phyloP scores from a whole-genome alignment of 1,140 invertebrate genomes.

The Saxidomus purpurata region DNA sequence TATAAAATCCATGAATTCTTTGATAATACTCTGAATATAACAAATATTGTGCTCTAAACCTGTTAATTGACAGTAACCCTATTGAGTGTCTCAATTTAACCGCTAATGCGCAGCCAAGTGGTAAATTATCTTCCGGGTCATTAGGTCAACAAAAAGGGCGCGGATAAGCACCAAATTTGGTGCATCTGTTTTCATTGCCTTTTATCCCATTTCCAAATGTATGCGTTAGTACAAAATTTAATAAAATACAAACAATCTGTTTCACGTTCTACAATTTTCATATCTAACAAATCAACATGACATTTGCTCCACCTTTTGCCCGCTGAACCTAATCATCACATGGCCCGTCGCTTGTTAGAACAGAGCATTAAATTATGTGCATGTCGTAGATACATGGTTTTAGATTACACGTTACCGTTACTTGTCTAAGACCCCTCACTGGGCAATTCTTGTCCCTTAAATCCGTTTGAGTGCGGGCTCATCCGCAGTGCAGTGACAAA shows the following conservation, averaged over 20 bases:
- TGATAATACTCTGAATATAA: slow-evolving; percentile 14
- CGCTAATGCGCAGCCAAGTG: slow-evolving; percentile 45
- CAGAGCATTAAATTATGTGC: not conserved
- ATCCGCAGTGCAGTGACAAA: slow-evolving; percentile 5
- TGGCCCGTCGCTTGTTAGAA: not conserved
- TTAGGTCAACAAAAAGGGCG: slow-evolving; percentile 52
- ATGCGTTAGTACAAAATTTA: slow-evolving; percentile 52
- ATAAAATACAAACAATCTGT: slow-evolving; percentile 57
- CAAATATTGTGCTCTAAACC: slow-evolving; percentile 21
- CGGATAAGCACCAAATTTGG: slow-evolving; percentile 5
- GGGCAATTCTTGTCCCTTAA: not conserved
- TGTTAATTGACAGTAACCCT: slow-evolving; percentile 20
- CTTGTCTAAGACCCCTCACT: not conserved
- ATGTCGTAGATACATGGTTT: slow-evolving; percentile 4
- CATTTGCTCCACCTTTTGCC: slow-evolving; percentile 30
- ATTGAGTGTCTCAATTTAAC: slow-evolving; percentile 38
- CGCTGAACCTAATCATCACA: not conserved
- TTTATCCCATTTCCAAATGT: slow-evolving; percentile 14
- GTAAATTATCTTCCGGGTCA: slow-evolving; percentile 56
- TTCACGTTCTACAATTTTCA: slow-evolving; percentile 24
- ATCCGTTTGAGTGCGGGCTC: not conserved
- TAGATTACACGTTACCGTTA: slow-evolving; percentile 18
- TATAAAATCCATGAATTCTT: slow-evolving; percentile 39
- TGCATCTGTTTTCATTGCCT: slow-evolving; percentile 64
- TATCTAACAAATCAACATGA: slow-evolving; percentile 18